These are phyloP conservation scores for Rhopilema esculentum DNA, from an alignment of 30 jellyfish, hydroid and myxozoan species.

Conservation along the genomic window DNA sequence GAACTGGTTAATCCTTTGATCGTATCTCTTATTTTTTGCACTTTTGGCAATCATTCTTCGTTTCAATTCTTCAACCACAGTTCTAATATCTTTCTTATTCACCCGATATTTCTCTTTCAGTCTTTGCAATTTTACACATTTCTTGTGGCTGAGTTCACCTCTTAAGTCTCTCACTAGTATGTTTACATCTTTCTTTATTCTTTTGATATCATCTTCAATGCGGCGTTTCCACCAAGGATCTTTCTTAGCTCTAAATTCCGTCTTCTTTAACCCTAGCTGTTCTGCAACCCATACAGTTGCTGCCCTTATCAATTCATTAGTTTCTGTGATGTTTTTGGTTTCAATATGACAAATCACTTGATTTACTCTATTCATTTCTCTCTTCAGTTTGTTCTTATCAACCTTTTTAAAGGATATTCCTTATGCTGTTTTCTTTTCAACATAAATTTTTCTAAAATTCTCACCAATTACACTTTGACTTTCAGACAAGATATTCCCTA, in stretches of 20 bases:
- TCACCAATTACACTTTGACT: neutral
- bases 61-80: slow-evolving; percentile 27
- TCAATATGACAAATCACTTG: neutral
- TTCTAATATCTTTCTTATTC: slow-evolving; percentile 9
- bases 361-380: neutral
- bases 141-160: slow-evolving; percentile 39
- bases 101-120: slow-evolving; percentile 39
- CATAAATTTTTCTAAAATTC: neutral
- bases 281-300: slow-evolving; percentile 20
- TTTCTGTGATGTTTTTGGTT: neutral
- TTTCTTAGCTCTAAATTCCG: slow-evolving; percentile 32
- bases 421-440: neutral
- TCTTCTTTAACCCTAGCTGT: slow-evolving; percentile 13
- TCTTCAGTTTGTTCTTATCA: neutral
- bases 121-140: slow-evolving; percentile 13
- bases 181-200: slow-evolving; percentile 10
- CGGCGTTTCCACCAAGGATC: slow-evolving; percentile 25
- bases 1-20: slow-evolving; percentile 14
- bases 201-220: slow-evolving; percentile 9
- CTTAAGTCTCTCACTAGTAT: slow-evolving; percentile 7
- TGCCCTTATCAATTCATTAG: slow-evolving; percentile 15
- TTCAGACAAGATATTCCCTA: neutral
- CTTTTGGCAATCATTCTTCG: slow-evolving; percentile 26
- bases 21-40: slow-evolving; percentile 13
- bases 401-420: neutral